Conservation (phyloP, 2,888 invertebrate genomes). For the Malacosoma neustria region DNA sequence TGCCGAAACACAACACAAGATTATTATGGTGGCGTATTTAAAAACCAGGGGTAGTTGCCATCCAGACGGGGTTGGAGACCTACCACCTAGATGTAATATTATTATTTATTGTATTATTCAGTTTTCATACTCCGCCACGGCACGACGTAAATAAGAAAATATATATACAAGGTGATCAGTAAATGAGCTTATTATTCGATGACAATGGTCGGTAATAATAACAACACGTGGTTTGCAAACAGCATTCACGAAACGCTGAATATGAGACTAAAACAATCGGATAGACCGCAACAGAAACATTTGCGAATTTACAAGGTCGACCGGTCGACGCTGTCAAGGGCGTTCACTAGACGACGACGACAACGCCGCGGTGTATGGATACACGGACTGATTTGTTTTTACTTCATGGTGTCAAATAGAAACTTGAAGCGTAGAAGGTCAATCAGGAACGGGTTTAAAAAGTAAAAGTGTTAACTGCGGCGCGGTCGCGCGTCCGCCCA, state of each 20-base stretch:
- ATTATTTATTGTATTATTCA: no score
- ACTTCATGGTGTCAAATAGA: conserved; percentile 5
- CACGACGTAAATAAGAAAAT: no score
- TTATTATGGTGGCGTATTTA: no score
- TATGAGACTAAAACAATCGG: conserved; percentile 35
- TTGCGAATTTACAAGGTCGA: conserved; percentile 61
- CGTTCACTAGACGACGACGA: conserved; percentile 56
- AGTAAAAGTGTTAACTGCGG: conserved; percentile 62
- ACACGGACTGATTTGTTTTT: conserved; percentile 33
- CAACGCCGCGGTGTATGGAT: conserved; percentile 28
- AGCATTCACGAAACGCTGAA: background rate
- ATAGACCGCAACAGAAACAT: conserved; percentile 59
- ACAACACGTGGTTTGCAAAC: no score
- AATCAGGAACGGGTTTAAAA: conserved; percentile 59
- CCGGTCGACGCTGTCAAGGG: conserved; percentile 70
- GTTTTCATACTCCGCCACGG: background rate
- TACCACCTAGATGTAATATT: no score
- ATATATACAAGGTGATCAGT: background rate
- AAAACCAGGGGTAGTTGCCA: no score
- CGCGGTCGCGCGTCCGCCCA: conserved; percentile 62
- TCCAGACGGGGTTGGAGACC: no score
- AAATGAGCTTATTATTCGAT: background rate
- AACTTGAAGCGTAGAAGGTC: conserved; percentile 42
- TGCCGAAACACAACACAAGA: no score
- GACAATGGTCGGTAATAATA: no score